Evolutionary conservation across 2,113 vertebrate genomes (phyloP), one percentile per base, ranked within the genome.

Genomic region (Lanius collurio): DNA sequence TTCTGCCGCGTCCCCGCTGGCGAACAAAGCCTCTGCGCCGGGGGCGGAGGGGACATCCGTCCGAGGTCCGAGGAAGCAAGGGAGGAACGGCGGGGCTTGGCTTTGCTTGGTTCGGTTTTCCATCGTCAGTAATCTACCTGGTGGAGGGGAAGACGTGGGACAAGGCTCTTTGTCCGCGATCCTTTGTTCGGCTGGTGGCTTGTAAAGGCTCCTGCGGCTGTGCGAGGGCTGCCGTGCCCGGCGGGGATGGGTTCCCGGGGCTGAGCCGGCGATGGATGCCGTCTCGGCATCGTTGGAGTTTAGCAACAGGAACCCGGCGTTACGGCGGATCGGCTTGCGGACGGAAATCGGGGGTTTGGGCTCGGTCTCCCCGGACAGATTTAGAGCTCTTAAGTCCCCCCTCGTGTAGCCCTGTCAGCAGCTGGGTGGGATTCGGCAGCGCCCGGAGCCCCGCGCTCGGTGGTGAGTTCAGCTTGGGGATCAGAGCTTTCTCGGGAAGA

Each of bases 101-200:
- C 37, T 77, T 1, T 16, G 28, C 10, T 78, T 19, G 33, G 30
- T 42, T 63, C 10, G 47, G 13, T 37, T 83, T 75, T 20, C 47
- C 62, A 1, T 28, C 52, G 81, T 5, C 53, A 6, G 0, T n/a
- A 2, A 49, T 49, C 30, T 94, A 89, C 92, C 90, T 97, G 92
- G 30, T 6, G 35, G 37, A 31, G 39, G 47, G 49, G 11, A 46
- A 35, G 65, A 22, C 13, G 35, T 5, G n/a, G 88, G 73, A 81
- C 60, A 0, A 56, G 64, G 56, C 87, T 87, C 90, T 97, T 97
- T 97, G 95, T 97, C 93, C 87, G 81, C 37, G 33, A 21, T 39
- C 67, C 95, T 97, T 96, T 97, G 96, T 96, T 94, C 22, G 78
- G 27, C 79, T 35, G 79, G 62, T 56, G 70, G 63, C 59, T 83